Percentiles rank a stretch among this genome's conserved stretches.
Conservation (phyloP, 2,797 vertebrate species). For the Spinus pinus region DNA sequence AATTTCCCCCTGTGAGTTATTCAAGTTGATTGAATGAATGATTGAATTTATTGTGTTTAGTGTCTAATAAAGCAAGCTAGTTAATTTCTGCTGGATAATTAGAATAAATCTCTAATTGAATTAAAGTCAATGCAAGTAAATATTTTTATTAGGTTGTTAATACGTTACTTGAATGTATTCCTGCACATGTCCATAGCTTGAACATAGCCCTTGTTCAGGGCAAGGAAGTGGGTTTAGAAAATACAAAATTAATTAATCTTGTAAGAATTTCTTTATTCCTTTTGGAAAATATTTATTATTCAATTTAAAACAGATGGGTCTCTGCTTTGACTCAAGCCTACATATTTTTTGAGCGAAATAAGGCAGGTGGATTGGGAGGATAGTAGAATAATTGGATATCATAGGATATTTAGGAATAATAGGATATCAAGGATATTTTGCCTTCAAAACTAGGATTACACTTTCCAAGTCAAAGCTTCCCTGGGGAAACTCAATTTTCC, state of each 20-base stretch:
- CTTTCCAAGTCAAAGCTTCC: background rate
- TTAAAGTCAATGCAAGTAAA: background rate
- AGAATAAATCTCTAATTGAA: conserved; percentile 22
- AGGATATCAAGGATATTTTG: background rate
- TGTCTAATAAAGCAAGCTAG: background rate
- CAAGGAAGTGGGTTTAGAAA: background rate
- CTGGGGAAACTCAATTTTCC: background rate
- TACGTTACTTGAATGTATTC: background rate
- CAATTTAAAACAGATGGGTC: background rate
- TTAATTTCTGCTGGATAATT: conserved; percentile 3
- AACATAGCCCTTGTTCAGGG: background rate
- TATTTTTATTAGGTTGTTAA: background rate
- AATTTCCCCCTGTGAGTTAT: background rate
- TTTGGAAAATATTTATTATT: background rate
- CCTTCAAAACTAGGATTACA: background rate
- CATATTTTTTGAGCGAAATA: background rate
- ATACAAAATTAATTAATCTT: background rate
- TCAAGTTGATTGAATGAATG: background rate
- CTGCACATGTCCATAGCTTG: background rate
- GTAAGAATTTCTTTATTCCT: background rate
- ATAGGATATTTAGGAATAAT: background rate
- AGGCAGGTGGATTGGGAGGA: too few relatives aligned
- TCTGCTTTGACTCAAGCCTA: background rate
- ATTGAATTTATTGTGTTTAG: conserved; percentile 32
- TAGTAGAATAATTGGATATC: background rate